Percentiles rank a stretch among this genome's conserved stretches.
Evolutionary conservation across 92 coral and sea anemone species (phyloP).

Genomic region (Paragorgia papillata): DNA sequence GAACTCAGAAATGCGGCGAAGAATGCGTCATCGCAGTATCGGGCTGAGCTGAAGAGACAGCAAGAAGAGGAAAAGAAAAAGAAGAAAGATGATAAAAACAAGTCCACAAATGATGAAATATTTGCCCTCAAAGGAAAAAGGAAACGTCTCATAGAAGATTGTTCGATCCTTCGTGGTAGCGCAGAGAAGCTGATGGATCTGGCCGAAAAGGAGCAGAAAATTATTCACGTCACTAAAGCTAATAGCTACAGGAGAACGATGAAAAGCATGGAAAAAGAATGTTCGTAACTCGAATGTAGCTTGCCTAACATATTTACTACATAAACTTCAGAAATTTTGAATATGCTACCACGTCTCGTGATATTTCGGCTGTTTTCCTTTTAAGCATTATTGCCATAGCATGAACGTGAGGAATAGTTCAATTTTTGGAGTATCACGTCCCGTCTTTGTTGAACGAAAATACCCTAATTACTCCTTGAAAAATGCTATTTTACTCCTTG

Average conservation of each 20-base stretch:
- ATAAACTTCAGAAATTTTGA: no score
- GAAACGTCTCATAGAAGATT: conserved; percentile 59
- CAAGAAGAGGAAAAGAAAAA: conserved; percentile 52
- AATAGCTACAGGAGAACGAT: conserved; percentile 71
- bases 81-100: conserved; percentile 54
- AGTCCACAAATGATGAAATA: conserved; percentile 60
- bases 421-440: no score
- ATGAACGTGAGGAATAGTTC: no score
- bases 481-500: no score
- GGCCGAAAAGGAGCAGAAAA: conserved; percentile 64
- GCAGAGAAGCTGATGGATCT: conserved; percentile 70
- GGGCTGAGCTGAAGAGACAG: conserved; percentile 57
- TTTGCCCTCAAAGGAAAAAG: conserved; percentile 48
- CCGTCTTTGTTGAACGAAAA: no score
- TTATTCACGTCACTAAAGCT: conserved; percentile 67
- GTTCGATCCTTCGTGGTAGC: conserved; percentile 58
- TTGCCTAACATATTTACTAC: no score
- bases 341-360: no score
- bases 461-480: no score
- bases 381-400: no score
- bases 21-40: conserved; percentile 57
- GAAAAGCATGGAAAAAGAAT: conserved; percentile 59
- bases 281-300: no score
- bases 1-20: conserved; percentile 70
- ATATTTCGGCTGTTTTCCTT: no score